These are phyloP conservation scores for Distichodus sexfasciatus DNA, from an alignment of 2,797 vertebrate genomes.

Conservation along the genomic window DNA sequence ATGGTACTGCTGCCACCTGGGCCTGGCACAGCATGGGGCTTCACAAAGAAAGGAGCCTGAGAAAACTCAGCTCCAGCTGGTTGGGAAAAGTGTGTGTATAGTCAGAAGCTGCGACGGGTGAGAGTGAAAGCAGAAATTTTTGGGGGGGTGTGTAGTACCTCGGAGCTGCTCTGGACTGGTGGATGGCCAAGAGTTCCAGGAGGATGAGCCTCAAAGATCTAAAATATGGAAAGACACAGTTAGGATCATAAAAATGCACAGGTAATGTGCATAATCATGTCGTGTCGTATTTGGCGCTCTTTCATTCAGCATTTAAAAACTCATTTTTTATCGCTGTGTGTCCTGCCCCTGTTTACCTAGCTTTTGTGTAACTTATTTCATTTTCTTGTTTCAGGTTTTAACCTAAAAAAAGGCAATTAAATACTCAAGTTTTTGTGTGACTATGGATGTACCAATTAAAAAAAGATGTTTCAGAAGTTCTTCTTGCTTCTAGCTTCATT, in stretches of 20 bases:
- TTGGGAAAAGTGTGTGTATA: conserved; percentile 1
- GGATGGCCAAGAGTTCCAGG: conserved; percentile 59
- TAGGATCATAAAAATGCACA: conserved; percentile 1
- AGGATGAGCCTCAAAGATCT: conserved; percentile 75
- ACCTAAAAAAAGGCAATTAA: too few species aligned
- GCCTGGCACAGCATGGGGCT: conserved; percentile 12
- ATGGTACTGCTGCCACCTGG: conserved; percentile 32
- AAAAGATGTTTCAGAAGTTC: too few species aligned
- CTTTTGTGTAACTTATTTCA: too few species aligned
- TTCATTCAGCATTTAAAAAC: too few species aligned
- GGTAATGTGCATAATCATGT: too few species aligned
- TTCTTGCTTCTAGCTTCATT: too few species aligned
- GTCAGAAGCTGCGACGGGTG: not conserved
- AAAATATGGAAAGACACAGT: conserved; percentile 36
- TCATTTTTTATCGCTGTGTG: too few species aligned
- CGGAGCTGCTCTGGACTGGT: conserved; percentile 60
- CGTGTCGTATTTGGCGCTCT: too few species aligned
- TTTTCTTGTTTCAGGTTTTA: too few species aligned
- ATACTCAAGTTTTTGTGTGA: too few species aligned
- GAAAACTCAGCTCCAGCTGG: conserved; percentile 16
- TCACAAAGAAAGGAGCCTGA: not conserved
- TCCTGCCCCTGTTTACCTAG: too few species aligned
- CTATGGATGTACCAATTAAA: too few species aligned
- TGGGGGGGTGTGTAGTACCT: conserved; percentile 62
- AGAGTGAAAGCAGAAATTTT: not conserved